Evolutionary conservation across 2,888 invertebrate species (phyloP).

Genomic region (Schizaphis graminum): DNA sequence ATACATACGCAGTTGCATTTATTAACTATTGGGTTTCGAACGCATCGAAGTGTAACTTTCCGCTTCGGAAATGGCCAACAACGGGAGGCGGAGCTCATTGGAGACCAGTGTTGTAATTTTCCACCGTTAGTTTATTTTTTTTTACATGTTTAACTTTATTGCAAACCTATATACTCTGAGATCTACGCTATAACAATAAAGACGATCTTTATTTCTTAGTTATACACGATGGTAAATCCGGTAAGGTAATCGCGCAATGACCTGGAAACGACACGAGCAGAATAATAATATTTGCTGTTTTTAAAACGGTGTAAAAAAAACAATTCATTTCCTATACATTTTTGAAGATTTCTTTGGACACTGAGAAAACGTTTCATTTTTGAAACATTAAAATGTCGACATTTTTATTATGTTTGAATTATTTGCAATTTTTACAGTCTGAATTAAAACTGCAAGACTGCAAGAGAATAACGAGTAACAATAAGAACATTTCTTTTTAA

Average conservation of each 20-base stretch:
- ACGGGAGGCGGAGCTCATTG: conserved; percentile 53
- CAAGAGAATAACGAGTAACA: too few species aligned
- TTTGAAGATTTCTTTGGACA: background rate
- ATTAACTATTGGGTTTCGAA: conserved; percentile 19
- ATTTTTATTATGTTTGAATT: too few species aligned
- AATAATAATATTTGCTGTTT: conserved; percentile 10
- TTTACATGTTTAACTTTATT: background rate
- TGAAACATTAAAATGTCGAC: too few species aligned
- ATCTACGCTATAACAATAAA: background rate
- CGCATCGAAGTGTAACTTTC: conserved; percentile 58
- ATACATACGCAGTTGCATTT: conserved; percentile 4
- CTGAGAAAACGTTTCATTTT: background rate
- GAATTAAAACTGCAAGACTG: too few species aligned
- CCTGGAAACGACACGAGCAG: background rate
- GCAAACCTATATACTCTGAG: background rate
- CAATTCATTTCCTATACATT: background rate
- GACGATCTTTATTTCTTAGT: background rate
- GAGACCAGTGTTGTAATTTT: conserved; percentile 43
- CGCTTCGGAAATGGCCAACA: conserved; percentile 61
- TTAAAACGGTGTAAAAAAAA: background rate
- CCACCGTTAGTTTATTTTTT: conserved; percentile 1
- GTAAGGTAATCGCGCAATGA: conserved; percentile 11
- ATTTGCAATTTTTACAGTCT: too few species aligned
- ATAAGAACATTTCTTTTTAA: too few species aligned
- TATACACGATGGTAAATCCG: conserved; percentile 13